phyloP scores from a whole-genome alignment of 1,140 invertebrate genomes.

The Leptinotarsa undecemlineata region DNA sequence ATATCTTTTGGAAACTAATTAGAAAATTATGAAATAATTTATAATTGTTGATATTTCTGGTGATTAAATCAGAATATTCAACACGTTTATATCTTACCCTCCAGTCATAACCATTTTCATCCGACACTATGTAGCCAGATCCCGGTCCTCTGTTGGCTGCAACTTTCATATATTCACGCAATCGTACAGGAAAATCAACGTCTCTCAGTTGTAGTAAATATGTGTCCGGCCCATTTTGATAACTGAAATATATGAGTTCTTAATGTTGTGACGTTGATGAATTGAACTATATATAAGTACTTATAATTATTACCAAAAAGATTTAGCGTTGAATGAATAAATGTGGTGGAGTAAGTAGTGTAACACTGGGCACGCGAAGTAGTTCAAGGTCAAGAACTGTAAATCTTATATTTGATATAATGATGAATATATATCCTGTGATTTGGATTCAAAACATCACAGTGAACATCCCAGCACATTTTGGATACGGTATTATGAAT shows the following conservation, averaged over 20 bases:
- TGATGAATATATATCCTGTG: no score
- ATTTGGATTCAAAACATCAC: no score
- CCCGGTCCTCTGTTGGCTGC: conserved; percentile 75
- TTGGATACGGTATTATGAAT: no score
- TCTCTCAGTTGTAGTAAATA: conserved; percentile 91
- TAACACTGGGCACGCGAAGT: no score
- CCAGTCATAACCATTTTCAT: conserved; percentile 75
- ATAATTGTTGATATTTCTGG: no score
- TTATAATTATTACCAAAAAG: neutral
- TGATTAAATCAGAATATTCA: no score
- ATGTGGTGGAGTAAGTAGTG: no score
- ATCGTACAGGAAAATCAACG: conserved; percentile 86
- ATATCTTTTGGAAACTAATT: neutral
- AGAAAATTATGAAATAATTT: neutral
- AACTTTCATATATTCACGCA: conserved; percentile 92
- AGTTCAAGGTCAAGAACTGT: no score
- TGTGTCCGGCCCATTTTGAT: conserved; percentile 94
- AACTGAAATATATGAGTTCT: conserved; percentile 62
- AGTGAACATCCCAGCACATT: no score
- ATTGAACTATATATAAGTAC: neutral
- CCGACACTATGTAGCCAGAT: conserved; percentile 65
- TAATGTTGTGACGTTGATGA: neutral
- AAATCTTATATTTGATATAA: no score
- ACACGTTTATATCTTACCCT: conserved; percentile 60
- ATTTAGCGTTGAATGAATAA: no score